Evolutionary conservation across 2,797 vertebrate genomes (phyloP), one percentile per base, ranked within the genome.

Genomic region (Falco rusticolus): DNA sequence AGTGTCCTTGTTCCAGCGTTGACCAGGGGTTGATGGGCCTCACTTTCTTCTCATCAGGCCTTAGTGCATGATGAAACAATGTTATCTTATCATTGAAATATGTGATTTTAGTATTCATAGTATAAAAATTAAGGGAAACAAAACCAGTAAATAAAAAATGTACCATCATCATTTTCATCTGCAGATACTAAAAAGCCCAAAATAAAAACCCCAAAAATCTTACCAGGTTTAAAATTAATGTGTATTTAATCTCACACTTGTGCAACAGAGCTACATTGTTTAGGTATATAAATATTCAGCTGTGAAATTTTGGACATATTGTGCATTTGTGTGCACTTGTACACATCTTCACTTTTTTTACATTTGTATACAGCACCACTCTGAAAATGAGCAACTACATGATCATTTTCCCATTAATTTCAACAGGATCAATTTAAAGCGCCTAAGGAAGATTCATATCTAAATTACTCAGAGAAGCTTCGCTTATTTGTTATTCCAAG

Each of bases 381-480:
- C 78, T 53, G 26, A 89, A 89, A 87, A 82, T 51, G 1, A 89
- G 6, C 4, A 54, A 16, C 13, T 31, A 56, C 26, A 28, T 56
- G 16, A 41, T 64, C 51, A 78, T 87, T 92, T 89, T 84, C 39
- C 34, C 24, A 64, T 81, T 92, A 78, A 64, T 87, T 95, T 90
- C 20, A 51, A 25, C 9, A 71, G 25, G 37, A 81, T 81, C 64
- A 70, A 75, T 41, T 31, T 80, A 70, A 76, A 74, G 14, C 5
- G 0, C 25, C 60, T 80, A 47, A 80, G 47, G 33, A 91, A 77
- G 79, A 83, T 63, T 81, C 8, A 15, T 72, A 54, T 61, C 47
- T 72, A 78, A 93, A 77, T 74, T 78, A 64, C 33, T 53, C 7
- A 60, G 45, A 86, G 31, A 71, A 86, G 8, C 5, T 90, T 66